phyloP scores from a whole-genome alignment of 2,113 vertebrate species.

The Sinosuthora webbiana region DNA sequence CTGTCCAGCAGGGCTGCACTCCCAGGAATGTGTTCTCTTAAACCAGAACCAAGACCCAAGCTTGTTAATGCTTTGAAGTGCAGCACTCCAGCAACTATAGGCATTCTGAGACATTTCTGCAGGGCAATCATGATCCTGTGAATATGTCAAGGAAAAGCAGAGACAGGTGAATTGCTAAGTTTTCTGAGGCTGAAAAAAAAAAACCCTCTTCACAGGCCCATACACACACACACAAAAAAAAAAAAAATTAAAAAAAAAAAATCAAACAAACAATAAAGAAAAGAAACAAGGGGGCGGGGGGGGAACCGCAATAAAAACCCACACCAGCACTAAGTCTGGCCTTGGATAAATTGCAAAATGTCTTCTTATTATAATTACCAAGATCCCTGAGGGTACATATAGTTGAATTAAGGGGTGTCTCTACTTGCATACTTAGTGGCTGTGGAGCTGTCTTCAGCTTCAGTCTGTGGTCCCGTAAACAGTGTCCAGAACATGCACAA shows the following conservation, averaged over 20 bases:
- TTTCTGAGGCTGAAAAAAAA: background rate
- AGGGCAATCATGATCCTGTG: too few species aligned
- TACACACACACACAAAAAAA: background rate
- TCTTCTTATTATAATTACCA: slow-evolving; percentile 29
- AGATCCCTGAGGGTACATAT: slow-evolving; percentile 41
- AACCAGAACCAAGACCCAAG: background rate
- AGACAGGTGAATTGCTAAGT: background rate
- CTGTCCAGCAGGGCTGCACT: background rate
- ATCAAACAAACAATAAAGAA: background rate
- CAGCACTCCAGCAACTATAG: background rate
- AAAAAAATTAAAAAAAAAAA: too few species aligned
- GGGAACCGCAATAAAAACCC: background rate
- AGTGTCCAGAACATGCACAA: slow-evolving; percentile 60
- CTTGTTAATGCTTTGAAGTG: background rate
- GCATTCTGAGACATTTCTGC: background rate
- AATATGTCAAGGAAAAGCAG: background rate
- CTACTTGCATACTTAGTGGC: slow-evolving; percentile 54
- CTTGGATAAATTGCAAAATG: slow-evolving; percentile 38
- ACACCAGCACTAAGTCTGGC: background rate
- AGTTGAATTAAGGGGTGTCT: slow-evolving; percentile 63
- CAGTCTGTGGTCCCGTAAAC: slow-evolving; percentile 56
- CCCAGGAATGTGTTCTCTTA: background rate
- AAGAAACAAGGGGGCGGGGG: background rate
- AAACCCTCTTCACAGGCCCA: background rate
- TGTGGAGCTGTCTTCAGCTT: slow-evolving; percentile 57